A percentile compares a stretch with the other conserved stretches of the same genome.
Conservation (phyloP, 2,113 vertebrate species). For the Sorex araneus region DNA sequence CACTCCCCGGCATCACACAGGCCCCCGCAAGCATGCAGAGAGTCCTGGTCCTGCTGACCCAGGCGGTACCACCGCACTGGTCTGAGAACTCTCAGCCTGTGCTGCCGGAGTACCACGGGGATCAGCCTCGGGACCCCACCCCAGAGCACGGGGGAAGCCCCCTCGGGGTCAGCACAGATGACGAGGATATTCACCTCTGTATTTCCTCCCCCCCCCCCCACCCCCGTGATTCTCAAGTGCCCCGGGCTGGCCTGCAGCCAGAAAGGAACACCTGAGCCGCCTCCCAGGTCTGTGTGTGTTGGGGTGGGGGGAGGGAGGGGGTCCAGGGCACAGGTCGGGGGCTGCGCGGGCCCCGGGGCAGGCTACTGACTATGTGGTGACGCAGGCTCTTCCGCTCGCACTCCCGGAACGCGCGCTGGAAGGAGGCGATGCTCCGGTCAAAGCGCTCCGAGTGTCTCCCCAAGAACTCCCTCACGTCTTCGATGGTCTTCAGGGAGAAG, state of each 20-base stretch:
- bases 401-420: slow-evolving; percentile 93
- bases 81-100: no score
- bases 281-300: not conserved
- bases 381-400: slow-evolving; percentile 96
- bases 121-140: no score
- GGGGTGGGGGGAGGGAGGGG: no score
- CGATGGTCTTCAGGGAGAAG: slow-evolving; percentile 93
- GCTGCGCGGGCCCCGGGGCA: not conserved
- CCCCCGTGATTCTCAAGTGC: not conserved
- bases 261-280: slow-evolving; percentile 7
- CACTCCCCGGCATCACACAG: not conserved
- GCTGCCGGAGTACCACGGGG: no score
- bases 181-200: not conserved
- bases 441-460: slow-evolving; percentile 94
- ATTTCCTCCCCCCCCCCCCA: no score
- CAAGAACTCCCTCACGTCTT: slow-evolving; percentile 95
- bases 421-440: slow-evolving; percentile 92
- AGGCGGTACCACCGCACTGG: no score
- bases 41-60: no score
- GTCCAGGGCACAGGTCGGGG: no score
- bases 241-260: not conserved
- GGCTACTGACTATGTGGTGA: slow-evolving; percentile 95
- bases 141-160: not conserved
- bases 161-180: not conserved
- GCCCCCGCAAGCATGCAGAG: no score